phyloP scores from a whole-genome alignment of 2,797 vertebrate species.

The Eospalax fontanierii region DNA sequence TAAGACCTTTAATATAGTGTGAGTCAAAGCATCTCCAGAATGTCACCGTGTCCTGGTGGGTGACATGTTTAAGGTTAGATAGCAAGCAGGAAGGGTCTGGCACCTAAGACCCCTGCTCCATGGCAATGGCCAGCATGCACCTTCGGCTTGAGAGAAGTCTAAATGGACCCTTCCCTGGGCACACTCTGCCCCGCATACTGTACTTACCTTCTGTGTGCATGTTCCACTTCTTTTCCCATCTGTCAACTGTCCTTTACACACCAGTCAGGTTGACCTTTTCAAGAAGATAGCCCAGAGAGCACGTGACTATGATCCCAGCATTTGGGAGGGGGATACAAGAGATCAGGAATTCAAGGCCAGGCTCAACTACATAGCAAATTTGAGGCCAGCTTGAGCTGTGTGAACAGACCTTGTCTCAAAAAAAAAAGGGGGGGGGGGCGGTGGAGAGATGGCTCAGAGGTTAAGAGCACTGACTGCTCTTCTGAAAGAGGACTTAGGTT shows the following conservation, averaged over 20 bases:
- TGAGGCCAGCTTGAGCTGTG: not conserved
- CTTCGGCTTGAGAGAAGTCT: not conserved
- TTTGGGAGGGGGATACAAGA: not conserved
- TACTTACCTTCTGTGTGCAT: not conserved
- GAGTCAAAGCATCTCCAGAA: not conserved
- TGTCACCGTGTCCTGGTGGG: not conserved
- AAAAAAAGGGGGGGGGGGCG: no score
- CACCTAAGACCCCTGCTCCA: not conserved
- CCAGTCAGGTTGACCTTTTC: not conserved
- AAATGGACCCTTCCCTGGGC: not conserved
- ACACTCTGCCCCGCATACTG: not conserved
- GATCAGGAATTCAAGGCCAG: not conserved
- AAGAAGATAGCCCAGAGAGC: not conserved
- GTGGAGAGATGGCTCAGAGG: not conserved
- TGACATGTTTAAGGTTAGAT: not conserved
- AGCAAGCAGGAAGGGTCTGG: not conserved
- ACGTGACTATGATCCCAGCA: no score
- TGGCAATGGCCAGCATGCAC: not conserved
- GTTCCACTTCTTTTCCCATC: not conserved
- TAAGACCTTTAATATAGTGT: not conserved
- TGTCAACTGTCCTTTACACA: not conserved
- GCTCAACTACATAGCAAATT: not conserved
- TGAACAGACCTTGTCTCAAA: not conserved
- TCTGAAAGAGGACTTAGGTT: no score
- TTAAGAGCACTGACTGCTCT: not conserved